Evolutionary conservation across 1,140 invertebrate genomes (phyloP), one percentile per base, ranked within the genome.

Genomic region (Camponotus pennsylvanicus): DNA sequence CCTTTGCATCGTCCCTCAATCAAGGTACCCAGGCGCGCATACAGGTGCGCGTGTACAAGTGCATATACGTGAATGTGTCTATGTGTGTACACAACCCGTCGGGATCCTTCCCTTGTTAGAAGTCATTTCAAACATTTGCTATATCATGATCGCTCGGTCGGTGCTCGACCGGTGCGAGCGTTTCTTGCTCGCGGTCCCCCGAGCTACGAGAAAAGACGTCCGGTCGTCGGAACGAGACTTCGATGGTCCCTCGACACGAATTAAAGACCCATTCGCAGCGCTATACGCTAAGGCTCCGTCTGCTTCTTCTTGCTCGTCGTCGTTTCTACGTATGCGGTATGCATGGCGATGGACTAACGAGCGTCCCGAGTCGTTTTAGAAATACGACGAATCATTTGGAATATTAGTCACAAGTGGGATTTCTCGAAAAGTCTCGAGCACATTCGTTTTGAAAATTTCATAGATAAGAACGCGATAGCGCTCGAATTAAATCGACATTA

Each of bases 81-180:
- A 9, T 37, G 27, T 71, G 76, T 73, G 52, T 86, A 76, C 57
- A 84, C 59, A 78, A 86, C 45, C 59, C 67, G 61, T 18, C 77
- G 40, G 40, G 78, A 88, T 90, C 71, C 83, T 88, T 90, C 69
- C 87, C 89, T 90, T 90, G 89, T 90, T 91, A 88, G 84, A 80
- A 90, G 37, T 88, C 89, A 90, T 91, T 90, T 90, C 73, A 91
- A 91, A 91, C 89, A 91, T 91, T 91, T 88, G 86, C 89, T 87
- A 71, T 90, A 91, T 90, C 89, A 91, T 80, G 86, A 91, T 86
- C 86, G 42, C 57, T 85, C 85, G 76, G 67, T 73, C 78, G 78
- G 18, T 45, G 66, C 66, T 82, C 78, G 32, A 66, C 67, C 78
- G 67, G 55, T 61, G 79, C 61, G 34, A 84, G 75, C 76, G 55